phyloP scores from a whole-genome alignment of 2,113 vertebrate genomes.

The Meleagris gallopavo region DNA sequence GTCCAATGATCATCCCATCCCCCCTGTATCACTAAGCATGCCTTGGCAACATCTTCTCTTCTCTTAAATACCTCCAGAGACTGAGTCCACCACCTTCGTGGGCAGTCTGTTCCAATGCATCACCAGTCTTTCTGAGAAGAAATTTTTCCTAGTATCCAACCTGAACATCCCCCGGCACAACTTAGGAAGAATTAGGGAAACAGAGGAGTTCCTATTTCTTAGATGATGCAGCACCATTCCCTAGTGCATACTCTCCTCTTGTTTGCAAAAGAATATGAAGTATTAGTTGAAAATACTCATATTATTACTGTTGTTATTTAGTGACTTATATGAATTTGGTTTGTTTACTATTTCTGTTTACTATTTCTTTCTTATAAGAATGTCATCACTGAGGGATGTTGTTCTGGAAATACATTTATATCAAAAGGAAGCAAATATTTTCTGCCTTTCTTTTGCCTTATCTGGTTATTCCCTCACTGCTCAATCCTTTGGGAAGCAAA shows the following conservation, averaged over 20 bases:
- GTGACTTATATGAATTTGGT: not conserved
- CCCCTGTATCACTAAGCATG: too few relatives aligned
- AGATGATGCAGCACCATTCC: not conserved
- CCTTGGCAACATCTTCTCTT: too few relatives aligned
- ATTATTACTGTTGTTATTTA: not conserved
- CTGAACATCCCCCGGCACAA: too few relatives aligned
- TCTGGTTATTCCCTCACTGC: not conserved
- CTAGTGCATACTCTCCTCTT: not conserved
- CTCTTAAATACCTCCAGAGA: too few relatives aligned
- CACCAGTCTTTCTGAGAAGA: too few relatives aligned
- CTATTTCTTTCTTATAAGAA: not conserved
- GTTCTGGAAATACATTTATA: not conserved
- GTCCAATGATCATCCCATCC: too few relatives aligned
- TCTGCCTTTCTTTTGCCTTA: not conserved
- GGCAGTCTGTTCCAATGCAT: too few relatives aligned
- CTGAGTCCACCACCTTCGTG: too few relatives aligned
- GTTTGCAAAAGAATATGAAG: not conserved
- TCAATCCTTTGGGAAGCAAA: not conserved
- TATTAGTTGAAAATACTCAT: not conserved
- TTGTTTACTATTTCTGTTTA: conserved; percentile 3
- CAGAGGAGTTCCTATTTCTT: not conserved
- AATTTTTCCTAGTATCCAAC: too few relatives aligned
- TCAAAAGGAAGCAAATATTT: not conserved
- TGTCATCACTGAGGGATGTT: not conserved
- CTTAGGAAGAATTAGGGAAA: not conserved